A percentile compares a stretch with the other conserved stretches of the same genome.
Evolutionary conservation across 1,140 invertebrate species (phyloP).

Genomic region (Phocides pigmalion): DNA sequence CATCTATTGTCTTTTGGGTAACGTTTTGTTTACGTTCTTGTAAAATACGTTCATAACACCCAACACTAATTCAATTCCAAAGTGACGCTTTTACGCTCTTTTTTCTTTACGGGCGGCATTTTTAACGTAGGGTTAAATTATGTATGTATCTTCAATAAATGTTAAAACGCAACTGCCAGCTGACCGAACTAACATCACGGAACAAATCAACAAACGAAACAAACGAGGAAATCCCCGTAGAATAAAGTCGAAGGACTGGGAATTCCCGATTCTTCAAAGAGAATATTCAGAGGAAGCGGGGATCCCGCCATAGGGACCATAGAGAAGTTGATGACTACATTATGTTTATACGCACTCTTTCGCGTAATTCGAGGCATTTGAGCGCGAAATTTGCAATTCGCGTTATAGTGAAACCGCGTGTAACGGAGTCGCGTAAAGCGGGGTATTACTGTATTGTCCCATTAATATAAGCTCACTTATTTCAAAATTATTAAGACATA

Average conservation of each 20-base stretch:
- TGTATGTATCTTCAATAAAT: conserved; percentile 38
- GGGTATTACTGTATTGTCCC: conserved; percentile 1
- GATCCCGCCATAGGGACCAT: background rate
- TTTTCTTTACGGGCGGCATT: conserved; percentile 38
- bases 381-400: background rate
- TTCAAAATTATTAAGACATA: no score
- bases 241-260: background rate
- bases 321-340: background rate
- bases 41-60: no score
- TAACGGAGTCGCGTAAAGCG: background rate
- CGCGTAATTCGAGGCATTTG: no score
- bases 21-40: no score
- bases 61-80: no score
- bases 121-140: conserved; percentile 33
- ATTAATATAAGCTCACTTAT: no score
- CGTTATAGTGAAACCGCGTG: background rate
- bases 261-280: background rate
- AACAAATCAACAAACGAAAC: background rate
- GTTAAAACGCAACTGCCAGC: conserved; percentile 27
- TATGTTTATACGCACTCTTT: background rate
- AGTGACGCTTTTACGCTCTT: conserved; percentile 28
- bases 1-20: no score
- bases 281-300: no score
- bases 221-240: background rate
- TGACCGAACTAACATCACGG: no score